phyloP scores from a whole-genome alignment of 2,797 vertebrate species.

The Pelodytes ibericus region DNA sequence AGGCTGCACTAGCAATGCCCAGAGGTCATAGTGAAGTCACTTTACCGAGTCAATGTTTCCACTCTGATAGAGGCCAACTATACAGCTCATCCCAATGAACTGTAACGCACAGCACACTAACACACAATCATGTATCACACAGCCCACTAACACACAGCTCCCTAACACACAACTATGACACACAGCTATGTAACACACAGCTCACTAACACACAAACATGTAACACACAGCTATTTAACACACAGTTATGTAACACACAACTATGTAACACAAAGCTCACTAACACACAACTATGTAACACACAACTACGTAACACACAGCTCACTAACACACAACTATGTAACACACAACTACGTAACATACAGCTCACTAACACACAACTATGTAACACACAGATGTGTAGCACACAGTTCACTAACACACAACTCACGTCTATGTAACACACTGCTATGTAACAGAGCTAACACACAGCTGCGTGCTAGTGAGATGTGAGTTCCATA shows the following conservation, averaged over 20 bases:
- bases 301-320: background rate
- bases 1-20: conserved; percentile 41
- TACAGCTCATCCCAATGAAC: background rate
- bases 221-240: background rate
- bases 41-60: conserved; percentile 48
- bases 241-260: background rate
- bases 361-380: background rate
- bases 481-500: too few species aligned
- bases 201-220: background rate
- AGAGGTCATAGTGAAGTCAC: conserved; percentile 47
- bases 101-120: conserved; percentile 30
- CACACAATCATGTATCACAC: conserved; percentile 2
- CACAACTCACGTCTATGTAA: too few species aligned
- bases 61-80: conserved; percentile 38
- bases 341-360: background rate
- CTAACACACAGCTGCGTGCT: too few species aligned
- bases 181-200: too few species aligned
- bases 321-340: background rate
- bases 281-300: background rate
- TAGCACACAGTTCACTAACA: too few species aligned
- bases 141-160: background rate
- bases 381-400: too few species aligned
- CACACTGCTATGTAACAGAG: too few species aligned
- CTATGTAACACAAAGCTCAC: background rate
- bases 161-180: background rate